phyloP scores from a whole-genome alignment of 2,797 vertebrate genomes.

The Phrynocephalus guinanensis region DNA sequence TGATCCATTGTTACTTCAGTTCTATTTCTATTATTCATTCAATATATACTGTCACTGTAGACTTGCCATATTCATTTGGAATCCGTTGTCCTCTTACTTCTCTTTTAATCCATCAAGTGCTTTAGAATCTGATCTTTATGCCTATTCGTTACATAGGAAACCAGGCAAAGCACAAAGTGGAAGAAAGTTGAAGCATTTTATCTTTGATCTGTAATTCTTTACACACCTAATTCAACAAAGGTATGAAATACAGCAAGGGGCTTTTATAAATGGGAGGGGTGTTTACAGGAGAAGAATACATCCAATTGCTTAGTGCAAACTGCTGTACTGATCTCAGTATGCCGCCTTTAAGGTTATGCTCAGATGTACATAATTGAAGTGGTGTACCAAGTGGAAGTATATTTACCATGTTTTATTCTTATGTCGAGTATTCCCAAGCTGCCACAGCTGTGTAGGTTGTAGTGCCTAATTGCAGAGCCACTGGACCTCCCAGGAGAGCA shows the following conservation, averaged over 20 bases:
- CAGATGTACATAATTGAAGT: not conserved
- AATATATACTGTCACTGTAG: not conserved
- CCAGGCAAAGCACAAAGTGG: not conserved
- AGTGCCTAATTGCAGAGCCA: too few species aligned
- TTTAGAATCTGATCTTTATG: not conserved
- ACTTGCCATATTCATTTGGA: not conserved
- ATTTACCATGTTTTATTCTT: not conserved
- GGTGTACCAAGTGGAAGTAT: not conserved
- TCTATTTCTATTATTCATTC: not conserved
- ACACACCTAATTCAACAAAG: too few species aligned
- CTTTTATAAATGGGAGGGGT: not conserved
- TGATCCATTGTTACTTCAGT: not conserved
- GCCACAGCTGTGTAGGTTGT: too few species aligned
- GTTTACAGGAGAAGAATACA: not conserved
- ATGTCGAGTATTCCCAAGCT: not conserved
- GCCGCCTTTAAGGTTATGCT: not conserved
- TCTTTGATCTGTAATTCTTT: not conserved
- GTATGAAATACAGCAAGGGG: not conserved
- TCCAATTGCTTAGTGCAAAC: not conserved
- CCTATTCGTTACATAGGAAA: not conserved
- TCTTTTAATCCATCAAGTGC: not conserved
- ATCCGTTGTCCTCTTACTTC: not conserved
- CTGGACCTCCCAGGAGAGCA: too few species aligned
- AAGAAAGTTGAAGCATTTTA: not conserved
- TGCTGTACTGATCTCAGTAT: not conserved